These are phyloP conservation scores for Tachysurus vachellii DNA, from an alignment of 2,113 vertebrate species.

Conservation along the genomic window DNA sequence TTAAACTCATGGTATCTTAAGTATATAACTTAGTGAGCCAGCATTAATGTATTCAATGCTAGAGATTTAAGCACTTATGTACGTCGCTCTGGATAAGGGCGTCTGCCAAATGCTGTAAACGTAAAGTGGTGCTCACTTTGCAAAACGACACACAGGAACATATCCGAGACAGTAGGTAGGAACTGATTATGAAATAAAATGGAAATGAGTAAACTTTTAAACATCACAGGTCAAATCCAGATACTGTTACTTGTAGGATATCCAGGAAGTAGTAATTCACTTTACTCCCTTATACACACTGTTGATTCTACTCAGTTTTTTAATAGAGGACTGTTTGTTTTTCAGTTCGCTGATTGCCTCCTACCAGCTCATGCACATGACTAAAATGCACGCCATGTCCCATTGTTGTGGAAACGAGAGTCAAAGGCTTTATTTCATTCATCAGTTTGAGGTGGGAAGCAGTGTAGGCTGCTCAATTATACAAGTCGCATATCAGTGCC, in stretches of 20 bases:
- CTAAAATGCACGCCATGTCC: neutral
- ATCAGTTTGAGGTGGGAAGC: conserved; percentile 35
- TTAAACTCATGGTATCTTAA: no score
- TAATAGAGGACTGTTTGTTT: conserved; percentile 42
- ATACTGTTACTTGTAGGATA: neutral
- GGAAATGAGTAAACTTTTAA: neutral
- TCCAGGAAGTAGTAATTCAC: neutral
- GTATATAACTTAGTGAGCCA: no score
- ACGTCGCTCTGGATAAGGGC: no score
- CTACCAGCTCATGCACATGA: conserved; percentile 37
- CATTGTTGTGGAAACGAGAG: neutral
- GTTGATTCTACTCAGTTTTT: neutral
- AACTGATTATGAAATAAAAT: neutral
- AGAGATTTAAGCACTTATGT: no score
- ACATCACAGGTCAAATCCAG: neutral
- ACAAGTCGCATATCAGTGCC: neutral
- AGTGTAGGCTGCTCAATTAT: conserved; percentile 14
- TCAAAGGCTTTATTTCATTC: conserved; percentile 21
- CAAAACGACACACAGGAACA: neutral
- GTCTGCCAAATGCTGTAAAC: no score
- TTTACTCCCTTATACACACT: neutral
- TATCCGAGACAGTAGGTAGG: neutral
- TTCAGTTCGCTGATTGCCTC: conserved; percentile 30
- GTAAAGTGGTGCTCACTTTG: neutral
- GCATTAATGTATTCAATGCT: no score